These are phyloP conservation scores for Zoanthus sansibaricus DNA, from an alignment of 92 coral and sea anemone species.

Conservation along the genomic window DNA sequence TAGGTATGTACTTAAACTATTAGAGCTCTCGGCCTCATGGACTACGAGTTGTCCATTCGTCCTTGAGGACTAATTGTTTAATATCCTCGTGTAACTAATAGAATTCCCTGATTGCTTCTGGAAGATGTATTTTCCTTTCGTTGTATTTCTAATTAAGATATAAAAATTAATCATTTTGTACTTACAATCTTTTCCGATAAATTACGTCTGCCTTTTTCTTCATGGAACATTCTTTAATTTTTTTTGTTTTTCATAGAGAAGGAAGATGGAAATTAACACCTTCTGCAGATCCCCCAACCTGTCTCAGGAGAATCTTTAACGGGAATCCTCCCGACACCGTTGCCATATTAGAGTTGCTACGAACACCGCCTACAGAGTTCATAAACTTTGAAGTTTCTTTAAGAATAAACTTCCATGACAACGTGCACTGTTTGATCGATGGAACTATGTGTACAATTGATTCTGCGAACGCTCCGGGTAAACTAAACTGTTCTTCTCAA, in stretches of 20 bases:
- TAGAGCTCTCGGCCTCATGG: too few species aligned
- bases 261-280: slow-evolving; percentile 52
- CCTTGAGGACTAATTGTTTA: too few species aligned
- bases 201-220: not conserved
- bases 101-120: too few species aligned
- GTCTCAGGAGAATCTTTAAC: slow-evolving; percentile 65
- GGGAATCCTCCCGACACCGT: slow-evolving; percentile 67
- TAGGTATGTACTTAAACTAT: too few species aligned
- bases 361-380: slow-evolving; percentile 32
- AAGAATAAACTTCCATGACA: slow-evolving; percentile 63
- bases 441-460: slow-evolving; percentile 77
- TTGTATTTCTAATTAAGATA: too few species aligned
- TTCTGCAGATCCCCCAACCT: slow-evolving; percentile 50
- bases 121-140: too few species aligned
- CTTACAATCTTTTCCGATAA: too few species aligned
- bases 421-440: slow-evolving; percentile 68
- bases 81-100: too few species aligned
- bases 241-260: slow-evolving; percentile 4
- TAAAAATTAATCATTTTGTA: too few species aligned
- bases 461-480: slow-evolving; percentile 68
- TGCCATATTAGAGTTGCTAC: slow-evolving; percentile 59
- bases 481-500: not conserved
- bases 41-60: too few species aligned
- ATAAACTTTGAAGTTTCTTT: slow-evolving; percentile 59
- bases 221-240: not conserved